A percentile compares a stretch with the other conserved stretches of the same genome.
Evolutionary conservation across 1,140 invertebrate species (phyloP).

Genomic region (Dreissena polymorpha): DNA sequence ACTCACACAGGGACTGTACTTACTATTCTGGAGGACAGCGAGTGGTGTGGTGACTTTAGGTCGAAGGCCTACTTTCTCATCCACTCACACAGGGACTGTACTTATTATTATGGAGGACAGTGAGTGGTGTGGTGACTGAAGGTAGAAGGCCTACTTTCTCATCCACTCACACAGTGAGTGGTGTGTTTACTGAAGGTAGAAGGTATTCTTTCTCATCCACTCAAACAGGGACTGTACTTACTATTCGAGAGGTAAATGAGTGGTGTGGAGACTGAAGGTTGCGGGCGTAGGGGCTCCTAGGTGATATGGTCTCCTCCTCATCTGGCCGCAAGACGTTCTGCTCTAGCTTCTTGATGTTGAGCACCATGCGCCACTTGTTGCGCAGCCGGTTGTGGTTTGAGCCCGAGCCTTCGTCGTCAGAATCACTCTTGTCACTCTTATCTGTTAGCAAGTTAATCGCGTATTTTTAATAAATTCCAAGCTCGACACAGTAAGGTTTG

Average conservation of each 20-base stretch:
- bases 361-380: conserved; percentile 70
- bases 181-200: too few species aligned
- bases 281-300: conserved; percentile 21
- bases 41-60: too few species aligned
- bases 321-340: conserved; percentile 60
- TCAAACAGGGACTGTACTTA: conserved; percentile 4
- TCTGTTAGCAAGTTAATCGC: neutral
- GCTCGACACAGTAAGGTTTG: too few species aligned
- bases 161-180: too few species aligned
- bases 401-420: conserved; percentile 22
- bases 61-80: too few species aligned
- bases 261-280: conserved; percentile 3
- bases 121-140: too few species aligned
- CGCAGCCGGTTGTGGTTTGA: neutral
- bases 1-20: too few species aligned
- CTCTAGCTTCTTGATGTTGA: conserved; percentile 73
- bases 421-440: conserved; percentile 24
- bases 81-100: too few species aligned
- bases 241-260: conserved; percentile 26
- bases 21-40: too few species aligned
- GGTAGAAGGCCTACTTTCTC: too few species aligned
- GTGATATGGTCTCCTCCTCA: conserved; percentile 51
- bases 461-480: too few species aligned
- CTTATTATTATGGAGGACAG: too few species aligned
- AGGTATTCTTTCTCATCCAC: neutral